Base-by-base conservation (phyloP, 2,888 invertebrate genomes). In the Folsomia candida region DNA sequence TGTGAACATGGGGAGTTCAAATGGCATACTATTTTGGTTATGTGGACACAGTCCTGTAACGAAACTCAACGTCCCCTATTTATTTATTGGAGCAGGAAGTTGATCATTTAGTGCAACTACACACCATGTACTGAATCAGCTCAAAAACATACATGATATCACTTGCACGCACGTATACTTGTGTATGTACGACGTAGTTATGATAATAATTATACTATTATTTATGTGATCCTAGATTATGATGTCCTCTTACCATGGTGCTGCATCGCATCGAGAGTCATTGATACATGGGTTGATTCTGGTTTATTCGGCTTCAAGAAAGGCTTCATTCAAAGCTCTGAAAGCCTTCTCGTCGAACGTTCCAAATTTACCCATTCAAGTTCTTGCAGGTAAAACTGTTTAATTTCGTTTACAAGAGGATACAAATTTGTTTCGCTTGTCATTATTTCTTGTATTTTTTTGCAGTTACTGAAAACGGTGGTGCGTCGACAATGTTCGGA, bases 271-370 rank as follows among this genome's bases (percentile, higher is more conserved):
- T 83, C 87, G 94, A 79, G 93, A 95, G 83, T 93, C 94, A 82
- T 85, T 96, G 67, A 93, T 94, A 76, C 97, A 97, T 82, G 97
- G 97, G 27, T 95, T 94, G 82, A 93, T 97, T 81, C 88, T 97
- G 76, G 93, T 96, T 72, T 97, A 94, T 84, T 97, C 96, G 0
- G 92, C 95, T 9, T 94, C 95, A 84, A 88, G 97, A 82, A 93
- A 93, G 88, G 96, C 97, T 27, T 97, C 96, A 14, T 87, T 97
- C 78, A 92, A 94, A 3, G 95, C 94, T 57, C 87, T 97, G 83
- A 95, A 94, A 82, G 92, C 95, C 67, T 94, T 95, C 85, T 93
- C 94, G 22, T 91, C 91, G 87, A 93, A 93, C 86, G 92, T 95
- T 84, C 92, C 94, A 78, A 93, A 93, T 84, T 86, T 94, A 81